phyloP scores from a whole-genome alignment of 1,140 invertebrate species.

The Atta texana region DNA sequence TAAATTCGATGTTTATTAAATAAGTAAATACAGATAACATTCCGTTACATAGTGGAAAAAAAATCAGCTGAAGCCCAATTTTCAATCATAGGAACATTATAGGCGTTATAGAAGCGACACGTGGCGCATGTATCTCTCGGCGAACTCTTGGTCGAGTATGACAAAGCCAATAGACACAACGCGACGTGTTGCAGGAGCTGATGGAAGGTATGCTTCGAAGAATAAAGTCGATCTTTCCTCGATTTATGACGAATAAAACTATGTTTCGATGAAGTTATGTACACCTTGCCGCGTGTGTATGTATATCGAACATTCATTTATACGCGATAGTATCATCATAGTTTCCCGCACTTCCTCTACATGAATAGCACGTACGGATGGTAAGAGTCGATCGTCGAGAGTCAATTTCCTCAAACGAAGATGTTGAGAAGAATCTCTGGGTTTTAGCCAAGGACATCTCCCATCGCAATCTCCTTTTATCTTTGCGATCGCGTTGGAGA shows the following conservation, averaged over 20 bases:
- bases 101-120: constrained; percentile 18
- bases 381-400: constrained; percentile 63
- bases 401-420: constrained; percentile 76
- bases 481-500: not conserved
- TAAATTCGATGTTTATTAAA: too few species aligned
- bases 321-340: constrained; percentile 60
- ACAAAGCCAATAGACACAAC: constrained; percentile 7
- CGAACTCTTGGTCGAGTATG: constrained; percentile 12
- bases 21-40: not conserved
- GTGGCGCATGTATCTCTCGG: constrained; percentile 20
- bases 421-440: not conserved
- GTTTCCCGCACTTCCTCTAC: constrained; percentile 51
- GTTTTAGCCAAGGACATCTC: constrained; percentile 32
- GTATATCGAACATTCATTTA: not conserved
- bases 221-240: constrained; percentile 65
- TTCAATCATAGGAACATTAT: constrained; percentile 19
- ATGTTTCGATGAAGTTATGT: constrained; percentile 59
- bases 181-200: not conserved
- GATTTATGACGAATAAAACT: constrained; percentile 77
- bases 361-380: constrained; percentile 26
- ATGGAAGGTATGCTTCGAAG: not conserved
- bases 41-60: not conserved
- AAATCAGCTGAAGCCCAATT: constrained; percentile 13
- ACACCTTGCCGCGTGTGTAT: constrained; percentile 4
- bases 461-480: constrained; percentile 32